These are phyloP conservation scores for Trissolcus japonicus DNA, from an alignment of 2,888 invertebrate species.

Conservation along the genomic window DNA sequence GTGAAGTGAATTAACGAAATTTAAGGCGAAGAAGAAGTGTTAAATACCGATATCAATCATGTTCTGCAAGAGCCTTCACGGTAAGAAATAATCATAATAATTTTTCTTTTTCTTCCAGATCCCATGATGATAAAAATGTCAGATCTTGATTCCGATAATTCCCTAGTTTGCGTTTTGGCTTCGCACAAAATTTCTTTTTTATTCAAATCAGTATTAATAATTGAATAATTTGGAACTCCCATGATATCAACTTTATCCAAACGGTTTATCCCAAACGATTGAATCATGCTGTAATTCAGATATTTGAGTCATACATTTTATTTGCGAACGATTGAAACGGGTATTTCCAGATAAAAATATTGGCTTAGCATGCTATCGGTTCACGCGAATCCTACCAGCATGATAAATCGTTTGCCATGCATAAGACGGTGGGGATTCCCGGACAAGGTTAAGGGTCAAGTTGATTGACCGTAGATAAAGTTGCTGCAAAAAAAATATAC, in stretches of 20 bases:
- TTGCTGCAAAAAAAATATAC: slow-evolving; percentile 44
- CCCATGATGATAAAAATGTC: slow-evolving; percentile 40
- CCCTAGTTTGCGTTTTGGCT: slow-evolving; percentile 14
- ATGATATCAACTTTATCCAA: neutral
- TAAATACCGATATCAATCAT: slow-evolving; percentile 58
- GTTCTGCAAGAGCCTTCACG: slow-evolving; percentile 46
- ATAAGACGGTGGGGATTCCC: slow-evolving; percentile 43
- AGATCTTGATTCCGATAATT: slow-evolving; percentile 35
- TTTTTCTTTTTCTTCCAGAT: neutral
- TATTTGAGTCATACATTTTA: too few relatives aligned
- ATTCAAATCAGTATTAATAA: slow-evolving; percentile 38
- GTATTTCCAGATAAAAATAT: too few relatives aligned
- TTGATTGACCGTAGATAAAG: slow-evolving; percentile 56
- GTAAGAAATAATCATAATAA: slow-evolving; percentile 56
- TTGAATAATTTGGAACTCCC: neutral
- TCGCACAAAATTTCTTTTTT: slow-evolving; percentile 19
- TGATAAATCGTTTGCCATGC: slow-evolving; percentile 50
- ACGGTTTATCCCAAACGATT: neutral
- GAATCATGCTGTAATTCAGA: too few relatives aligned
- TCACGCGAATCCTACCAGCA: slow-evolving; percentile 40
- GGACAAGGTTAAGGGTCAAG: slow-evolving; percentile 58
- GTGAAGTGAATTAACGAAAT: neutral
- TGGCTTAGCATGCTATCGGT: slow-evolving; percentile 29
- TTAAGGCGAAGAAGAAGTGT: slow-evolving; percentile 17
- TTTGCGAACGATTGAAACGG: too few relatives aligned